Evolutionary conservation across 2,797 vertebrate genomes (phyloP), one percentile per base, ranked within the genome.

Genomic region (Epinephelus awoara): DNA sequence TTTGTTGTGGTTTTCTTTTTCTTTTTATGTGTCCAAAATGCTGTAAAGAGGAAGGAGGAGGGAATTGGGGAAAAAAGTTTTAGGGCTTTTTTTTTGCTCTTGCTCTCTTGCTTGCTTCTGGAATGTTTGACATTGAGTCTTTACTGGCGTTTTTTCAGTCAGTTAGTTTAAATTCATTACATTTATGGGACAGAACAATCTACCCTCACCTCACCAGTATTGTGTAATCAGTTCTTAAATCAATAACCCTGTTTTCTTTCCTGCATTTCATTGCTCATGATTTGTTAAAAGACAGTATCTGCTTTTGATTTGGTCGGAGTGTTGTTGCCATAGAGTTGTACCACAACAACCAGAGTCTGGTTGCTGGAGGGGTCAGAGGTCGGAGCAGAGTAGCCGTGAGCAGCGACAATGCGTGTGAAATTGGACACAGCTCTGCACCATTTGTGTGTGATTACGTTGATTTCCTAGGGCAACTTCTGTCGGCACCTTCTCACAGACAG

Each of bases 401-500:
- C 91, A 78, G 72, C 62, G 75, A 46, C 74, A 72, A 49, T 72
- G 76, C 13, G 71, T 91, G 89, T 93, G 94, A 95, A 94, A 94
- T 85, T 78, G 82, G 91, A 94, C 84, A 90, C 93, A 88, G 77
- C 86, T 80, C 66, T 59, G 72, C 75, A 85, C 86, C 88, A 88
- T 93, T 93, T 94, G 90, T 90, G 82, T 93, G 88, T 88, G 85
- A 93, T 92, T 93, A 92, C 29, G 81, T 75, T 75, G 62, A 89
- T 89, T 90, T 92, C 90, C 85, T 85, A n/a, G 79, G 91, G 92
- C 91, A 85, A 89, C 86, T 83, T 83, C 82, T 92, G 91, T 93
- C 88, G 6, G 63, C 90, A 90, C 77, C 80, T 88, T 82, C 78
- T 78, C 67, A 73, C 40, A 66, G 51, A 86, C 66, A 62, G 64